Evolutionary conservation across 2,113 vertebrate species (phyloP).

Genomic region (Hippocampus guttulatus): DNA sequence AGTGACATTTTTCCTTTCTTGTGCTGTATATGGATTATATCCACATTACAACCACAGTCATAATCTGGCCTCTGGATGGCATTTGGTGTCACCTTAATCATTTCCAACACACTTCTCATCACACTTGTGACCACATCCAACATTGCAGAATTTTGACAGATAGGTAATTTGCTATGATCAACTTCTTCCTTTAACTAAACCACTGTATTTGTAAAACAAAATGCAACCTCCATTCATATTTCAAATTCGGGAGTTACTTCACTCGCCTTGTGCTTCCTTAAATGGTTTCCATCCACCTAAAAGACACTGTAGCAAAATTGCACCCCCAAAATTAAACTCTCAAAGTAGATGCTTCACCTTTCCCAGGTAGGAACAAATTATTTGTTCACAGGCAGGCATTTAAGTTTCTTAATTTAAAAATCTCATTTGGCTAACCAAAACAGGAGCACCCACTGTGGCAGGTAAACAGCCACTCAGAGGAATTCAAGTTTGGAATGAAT

Average conservation of each 20-base stretch:
- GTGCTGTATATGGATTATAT: conserved; percentile 42
- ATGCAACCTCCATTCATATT: not conserved
- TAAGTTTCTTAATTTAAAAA: not conserved
- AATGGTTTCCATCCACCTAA: not conserved
- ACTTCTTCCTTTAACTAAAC: no score
- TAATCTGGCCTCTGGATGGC: conserved; percentile 51
- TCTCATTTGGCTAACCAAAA: not conserved
- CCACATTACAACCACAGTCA: conserved; percentile 42
- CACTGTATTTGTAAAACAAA: not conserved
- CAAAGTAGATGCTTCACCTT: no score
- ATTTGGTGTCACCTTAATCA: conserved; percentile 56
- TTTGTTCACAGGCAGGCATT: not conserved
- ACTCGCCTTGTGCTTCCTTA: not conserved
- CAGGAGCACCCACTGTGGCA: not conserved
- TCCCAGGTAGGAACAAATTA: not conserved
- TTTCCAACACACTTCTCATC: conserved; percentile 50
- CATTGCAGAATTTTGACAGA: conserved; percentile 12
- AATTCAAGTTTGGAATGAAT: not conserved
- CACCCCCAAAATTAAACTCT: no score
- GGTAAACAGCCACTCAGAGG: no score
- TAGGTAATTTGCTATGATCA: not conserved
- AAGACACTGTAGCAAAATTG: no score
- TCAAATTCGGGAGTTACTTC: not conserved
- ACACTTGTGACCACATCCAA: conserved; percentile 19
- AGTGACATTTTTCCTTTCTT: conserved; percentile 64